Evolutionary conservation across 2,113 vertebrate genomes (phyloP), one percentile per base, ranked within the genome.

Genomic region (Thamnophis sirtalis): DNA sequence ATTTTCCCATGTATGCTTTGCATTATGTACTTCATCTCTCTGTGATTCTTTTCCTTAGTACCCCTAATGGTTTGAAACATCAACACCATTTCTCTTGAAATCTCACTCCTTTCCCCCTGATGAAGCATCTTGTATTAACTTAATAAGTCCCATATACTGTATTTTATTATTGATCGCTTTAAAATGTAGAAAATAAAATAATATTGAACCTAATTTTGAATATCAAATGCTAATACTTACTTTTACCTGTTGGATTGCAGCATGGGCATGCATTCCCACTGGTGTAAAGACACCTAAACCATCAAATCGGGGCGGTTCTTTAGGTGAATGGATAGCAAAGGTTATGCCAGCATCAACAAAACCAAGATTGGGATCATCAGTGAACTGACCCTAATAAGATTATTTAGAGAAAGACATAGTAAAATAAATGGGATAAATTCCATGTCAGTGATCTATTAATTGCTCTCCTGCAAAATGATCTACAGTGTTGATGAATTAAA

Each of bases 291-390:
- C 91, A 13, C 98, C 97, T 49, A 98, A 89, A 7, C 97, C 97
- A 90, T 98, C 97, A 85, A 98, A 97, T 50, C 95, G 96, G 0
- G 97, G 97, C 51, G 95, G 93, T 48, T 95, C 96, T 88, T 95
- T 94, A 1, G 97, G 97, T 6, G 97, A 96, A 49, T 98, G 98
- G 90, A 98, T 97, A 28, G 93, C 96, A 73, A 98, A 98, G 90
- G 94, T 96, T 91, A 98, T 96, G 3, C 98, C 97, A 91, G 97
- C 95, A 50, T 98, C 97, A 49, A 93, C 93, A 49, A 94, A 98
- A 84, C 97, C 98, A 22, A 98, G 94, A 26, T 89, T 2, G 19
- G 97, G 96, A 1, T 97, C 96, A 19, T 98, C 97, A 1, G 96
- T 98, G 92, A 98, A 98, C 88, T 96, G 92, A 53, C 93, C 95